A percentile compares a stretch with the other conserved stretches of the same genome.
Evolutionary conservation across 2,888 invertebrate genomes (phyloP).

Genomic region (Pseudolycoriella hygida): DNA sequence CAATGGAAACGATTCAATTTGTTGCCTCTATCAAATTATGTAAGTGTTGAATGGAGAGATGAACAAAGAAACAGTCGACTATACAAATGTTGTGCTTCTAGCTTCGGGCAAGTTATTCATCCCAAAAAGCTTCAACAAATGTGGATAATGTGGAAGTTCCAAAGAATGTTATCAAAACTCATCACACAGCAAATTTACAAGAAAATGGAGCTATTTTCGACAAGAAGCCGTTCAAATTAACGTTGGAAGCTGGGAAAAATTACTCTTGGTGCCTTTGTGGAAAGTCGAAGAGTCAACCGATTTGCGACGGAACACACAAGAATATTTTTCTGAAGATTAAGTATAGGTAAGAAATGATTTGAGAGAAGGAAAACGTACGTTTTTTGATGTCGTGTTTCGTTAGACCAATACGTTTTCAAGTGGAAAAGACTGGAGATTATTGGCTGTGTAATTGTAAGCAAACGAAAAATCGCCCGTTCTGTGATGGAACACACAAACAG

Average conservation of each 20-base stretch:
- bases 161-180: slow-evolving; percentile 39
- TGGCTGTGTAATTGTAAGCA: slow-evolving; percentile 99
- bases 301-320: slow-evolving; percentile 89
- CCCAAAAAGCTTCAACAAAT: too few relatives aligned
- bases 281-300: slow-evolving; percentile 74
- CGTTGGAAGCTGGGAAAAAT: slow-evolving; percentile 50
- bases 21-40: too few relatives aligned
- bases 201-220: slow-evolving; percentile 68
- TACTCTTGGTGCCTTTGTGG: slow-evolving; percentile 94
- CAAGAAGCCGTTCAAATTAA: slow-evolving; percentile 71
- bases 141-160: slow-evolving; percentile 35
- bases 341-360: slow-evolving; percentile 33
- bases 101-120: too few relatives aligned
- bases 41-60: too few relatives aligned
- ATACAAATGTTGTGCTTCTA: too few relatives aligned
- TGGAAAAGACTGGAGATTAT: slow-evolving; percentile 76
- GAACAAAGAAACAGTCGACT: too few relatives aligned
- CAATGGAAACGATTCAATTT: too few relatives aligned
- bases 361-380: too few relatives aligned
- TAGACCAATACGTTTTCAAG: slow-evolving; percentile 67
- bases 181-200: slow-evolving; percentile 45
- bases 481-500: slow-evolving; percentile 85
- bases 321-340: slow-evolving; percentile 54
- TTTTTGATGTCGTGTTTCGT: slow-evolving; percentile 15
- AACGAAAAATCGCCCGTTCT: slow-evolving; percentile 82